A percentile compares a stretch with the other conserved stretches of the same genome.
Conservation (phyloP, 2,113 vertebrate genomes). For the Podocnemis expansa region DNA sequence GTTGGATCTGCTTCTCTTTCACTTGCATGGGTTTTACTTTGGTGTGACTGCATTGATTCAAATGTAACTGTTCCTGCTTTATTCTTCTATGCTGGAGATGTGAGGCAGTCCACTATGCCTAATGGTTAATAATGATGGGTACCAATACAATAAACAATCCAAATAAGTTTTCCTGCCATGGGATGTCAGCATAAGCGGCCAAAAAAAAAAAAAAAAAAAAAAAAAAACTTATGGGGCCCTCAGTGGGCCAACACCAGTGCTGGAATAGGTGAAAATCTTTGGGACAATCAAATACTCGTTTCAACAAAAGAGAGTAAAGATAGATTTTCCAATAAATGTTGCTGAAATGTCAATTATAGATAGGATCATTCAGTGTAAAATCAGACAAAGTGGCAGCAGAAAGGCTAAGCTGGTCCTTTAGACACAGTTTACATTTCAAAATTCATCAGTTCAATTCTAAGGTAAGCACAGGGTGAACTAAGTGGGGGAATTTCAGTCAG, state of each 20-base stretch:
- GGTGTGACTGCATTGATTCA: background rate
- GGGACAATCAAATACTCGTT: background rate
- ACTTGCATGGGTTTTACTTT: background rate
- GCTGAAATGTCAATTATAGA: background rate
- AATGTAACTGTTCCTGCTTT: background rate
- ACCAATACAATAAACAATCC: background rate
- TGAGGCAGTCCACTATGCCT: background rate
- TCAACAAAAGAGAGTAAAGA: background rate
- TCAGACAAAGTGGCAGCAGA: background rate
- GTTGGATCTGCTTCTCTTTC: fast-evolving
- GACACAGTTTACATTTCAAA: background rate
- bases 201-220: too few species aligned
- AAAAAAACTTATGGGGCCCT: too few species aligned
- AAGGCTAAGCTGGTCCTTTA: background rate
- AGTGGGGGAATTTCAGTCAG: background rate
- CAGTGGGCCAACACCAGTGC: too few species aligned
- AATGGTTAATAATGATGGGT: background rate
- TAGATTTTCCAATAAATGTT: background rate
- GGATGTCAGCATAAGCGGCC: background rate
- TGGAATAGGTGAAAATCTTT: background rate
- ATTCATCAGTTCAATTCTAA: background rate
- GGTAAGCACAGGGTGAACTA: background rate
- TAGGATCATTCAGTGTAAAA: background rate
- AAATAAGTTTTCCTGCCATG: background rate
- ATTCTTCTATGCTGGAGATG: background rate